These are phyloP conservation scores for Nothobranchius kuhntae DNA, from an alignment of 2,113 vertebrate genomes.

Conservation along the genomic window DNA sequence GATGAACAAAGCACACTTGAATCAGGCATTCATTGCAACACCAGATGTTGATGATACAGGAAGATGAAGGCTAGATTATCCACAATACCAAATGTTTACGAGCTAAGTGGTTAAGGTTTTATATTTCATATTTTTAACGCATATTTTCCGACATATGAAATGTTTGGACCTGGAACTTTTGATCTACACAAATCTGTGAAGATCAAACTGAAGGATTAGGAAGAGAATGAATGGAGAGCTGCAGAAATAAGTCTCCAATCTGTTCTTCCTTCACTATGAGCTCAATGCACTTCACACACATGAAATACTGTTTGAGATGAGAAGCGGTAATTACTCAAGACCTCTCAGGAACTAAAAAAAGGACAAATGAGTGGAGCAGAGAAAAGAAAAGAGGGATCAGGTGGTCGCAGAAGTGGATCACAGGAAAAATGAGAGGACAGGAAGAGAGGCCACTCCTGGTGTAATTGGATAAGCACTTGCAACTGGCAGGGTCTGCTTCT, in stretches of 20 bases:
- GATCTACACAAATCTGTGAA: neutral
- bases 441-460: conserved; percentile 38
- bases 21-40: too few species aligned
- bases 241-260: neutral
- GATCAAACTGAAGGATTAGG: neutral
- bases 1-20: too few species aligned
- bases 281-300: neutral
- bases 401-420: conserved; percentile 31
- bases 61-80: too few species aligned
- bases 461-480: conserved; percentile 68
- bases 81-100: too few species aligned
- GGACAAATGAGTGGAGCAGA: conserved; percentile 18
- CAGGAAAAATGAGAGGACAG: conserved; percentile 27
- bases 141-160: neutral
- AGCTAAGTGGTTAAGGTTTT: neutral
- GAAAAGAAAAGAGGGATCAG: conserved; percentile 34
- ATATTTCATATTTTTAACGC: too few species aligned
- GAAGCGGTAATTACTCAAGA: conserved; percentile 29
- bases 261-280: neutral
- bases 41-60: too few species aligned
- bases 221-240: neutral
- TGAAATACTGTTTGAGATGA: neutral
- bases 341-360: conserved; percentile 26
- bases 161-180: neutral
- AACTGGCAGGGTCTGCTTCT: conserved; percentile 50